phyloP scores from a whole-genome alignment of 2,888 invertebrate genomes.

The Hypselothyrea guttata region DNA sequence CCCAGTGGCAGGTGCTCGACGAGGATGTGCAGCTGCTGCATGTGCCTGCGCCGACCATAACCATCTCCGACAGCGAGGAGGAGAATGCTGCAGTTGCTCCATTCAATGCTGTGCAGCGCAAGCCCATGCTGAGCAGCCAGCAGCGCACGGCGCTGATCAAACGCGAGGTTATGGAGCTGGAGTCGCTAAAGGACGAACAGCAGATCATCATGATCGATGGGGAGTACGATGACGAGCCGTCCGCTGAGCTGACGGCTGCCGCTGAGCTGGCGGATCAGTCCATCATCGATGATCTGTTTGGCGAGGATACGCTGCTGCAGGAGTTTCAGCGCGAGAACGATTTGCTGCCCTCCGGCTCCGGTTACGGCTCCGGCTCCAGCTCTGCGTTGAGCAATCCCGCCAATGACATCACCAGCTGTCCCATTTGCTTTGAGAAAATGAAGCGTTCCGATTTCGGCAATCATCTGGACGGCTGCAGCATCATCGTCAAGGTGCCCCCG shows the following conservation, averaged over 20 bases:
- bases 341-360: conserved; percentile 66
- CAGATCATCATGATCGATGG: conserved; percentile 80
- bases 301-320: conserved; percentile 75
- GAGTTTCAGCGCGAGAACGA: conserved; percentile 80
- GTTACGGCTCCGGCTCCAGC: too few relatives aligned
- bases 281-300: conserved; percentile 79
- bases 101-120: neutral
- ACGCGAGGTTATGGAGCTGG: conserved; percentile 79
- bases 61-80: conserved; percentile 65
- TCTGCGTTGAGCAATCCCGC: conserved; percentile 58
- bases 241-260: conserved; percentile 52
- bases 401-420: conserved; percentile 80
- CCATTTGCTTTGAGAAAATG: conserved; percentile 80
- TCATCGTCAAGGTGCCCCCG: conserved; percentile 64
- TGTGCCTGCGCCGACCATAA: conserved; percentile 46
- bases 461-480: conserved; percentile 81
- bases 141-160: conserved; percentile 77
- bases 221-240: conserved; percentile 59
- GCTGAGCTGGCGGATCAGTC: conserved; percentile 76
- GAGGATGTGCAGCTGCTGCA: conserved; percentile 77
- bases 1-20: conserved; percentile 65
- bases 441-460: conserved; percentile 72
- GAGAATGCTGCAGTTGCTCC: too few relatives aligned
- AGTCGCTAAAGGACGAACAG: conserved; percentile 49
- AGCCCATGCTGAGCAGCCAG: conserved; percentile 53